These are phyloP conservation scores for Argyra leucocephala DNA, from an alignment of 2,888 invertebrate genomes.

Conservation along the genomic window DNA sequence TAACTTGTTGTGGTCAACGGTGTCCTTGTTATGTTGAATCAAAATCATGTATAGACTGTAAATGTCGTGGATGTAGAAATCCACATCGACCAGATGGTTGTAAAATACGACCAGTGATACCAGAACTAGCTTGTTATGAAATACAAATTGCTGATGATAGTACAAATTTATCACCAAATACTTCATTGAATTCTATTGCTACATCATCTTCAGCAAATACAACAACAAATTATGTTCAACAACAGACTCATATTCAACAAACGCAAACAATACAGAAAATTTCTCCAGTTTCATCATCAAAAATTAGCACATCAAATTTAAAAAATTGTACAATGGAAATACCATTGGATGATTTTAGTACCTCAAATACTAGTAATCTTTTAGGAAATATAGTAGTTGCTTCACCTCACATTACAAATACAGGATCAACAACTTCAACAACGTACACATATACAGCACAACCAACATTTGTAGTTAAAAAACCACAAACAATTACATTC, in stretches of 20 bases:
- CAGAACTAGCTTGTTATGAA: conserved; percentile 55
- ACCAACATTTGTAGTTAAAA: conserved; percentile 12
- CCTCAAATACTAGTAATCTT: background rate
- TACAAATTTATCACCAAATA: conserved; percentile 24
- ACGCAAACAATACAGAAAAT: conserved; percentile 12
- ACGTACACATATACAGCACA: conserved; percentile 19
- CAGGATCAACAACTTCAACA: conserved; percentile 16
- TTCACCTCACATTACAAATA: conserved; percentile 14
- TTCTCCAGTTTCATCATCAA: conserved; percentile 16
- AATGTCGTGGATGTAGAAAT: conserved; percentile 86
- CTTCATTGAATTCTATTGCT: conserved; percentile 25
- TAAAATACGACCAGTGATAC: conserved; percentile 60
- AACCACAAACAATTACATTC: conserved; percentile 22
- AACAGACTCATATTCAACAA: background rate
- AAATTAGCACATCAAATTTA: conserved; percentile 16
- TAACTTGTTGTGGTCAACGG: conserved; percentile 87
- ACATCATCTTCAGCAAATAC: conserved; percentile 20
- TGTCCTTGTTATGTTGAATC: conserved; percentile 90
- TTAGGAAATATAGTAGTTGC: background rate
- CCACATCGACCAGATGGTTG: conserved; percentile 75
- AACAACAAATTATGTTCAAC: conserved; percentile 7
- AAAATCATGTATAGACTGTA: conserved; percentile 80
- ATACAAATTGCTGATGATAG: conserved; percentile 40
- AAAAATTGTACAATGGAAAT: conserved; percentile 9
- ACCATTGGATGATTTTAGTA: conserved; percentile 10